Evolutionary conservation across 2,888 invertebrate genomes (phyloP), one percentile per base, ranked within the genome.

Genomic region (Idaea dimidiata): DNA sequence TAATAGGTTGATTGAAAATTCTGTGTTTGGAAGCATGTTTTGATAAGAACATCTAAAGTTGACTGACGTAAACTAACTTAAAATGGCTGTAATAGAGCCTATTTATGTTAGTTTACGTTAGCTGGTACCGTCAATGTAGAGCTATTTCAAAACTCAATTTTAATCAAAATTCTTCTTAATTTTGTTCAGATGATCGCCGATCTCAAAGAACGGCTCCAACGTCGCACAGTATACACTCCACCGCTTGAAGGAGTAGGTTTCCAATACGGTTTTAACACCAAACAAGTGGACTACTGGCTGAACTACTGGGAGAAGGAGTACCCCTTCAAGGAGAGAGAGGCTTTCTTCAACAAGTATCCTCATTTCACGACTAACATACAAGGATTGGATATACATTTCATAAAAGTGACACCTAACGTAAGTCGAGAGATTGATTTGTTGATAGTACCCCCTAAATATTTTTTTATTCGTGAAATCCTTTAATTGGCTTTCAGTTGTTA

Each of bases 291-390:
- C 58, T 87, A 91, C 57, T 93, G 97, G 73, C 75, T 96, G 0
- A 90, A 94, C 10, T 96, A 97, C 84, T 99, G 99, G 99, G 93
- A 93, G 1, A 94, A 94, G 2, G 92, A 94, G 54, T 98, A 96
- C 81, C 93, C 96, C 72, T 86, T 93, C 66, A 84, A 77, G 33
- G 93, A 95, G 66, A 92, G 96, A 6, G 95, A 96, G 81, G 82
- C 83, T 10, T 93, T 93, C 68, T 85, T 98, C 6, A 97, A 98
- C 79, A 88, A 94, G 63, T 95, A 94, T 73, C 94, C 95, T 0
- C 97, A 97, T 66, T 98, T 93, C 84, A 95, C 93, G 69, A 97
- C 97, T 0, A 94, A 95, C 64, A 95, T 98, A 70, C 95, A 96
- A 80, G 94, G 94, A 0, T 79, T 96, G 71, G 93, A 94, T 69